phyloP scores from a whole-genome alignment of 2,888 invertebrate genomes.

The Lymantria dispar region DNA sequence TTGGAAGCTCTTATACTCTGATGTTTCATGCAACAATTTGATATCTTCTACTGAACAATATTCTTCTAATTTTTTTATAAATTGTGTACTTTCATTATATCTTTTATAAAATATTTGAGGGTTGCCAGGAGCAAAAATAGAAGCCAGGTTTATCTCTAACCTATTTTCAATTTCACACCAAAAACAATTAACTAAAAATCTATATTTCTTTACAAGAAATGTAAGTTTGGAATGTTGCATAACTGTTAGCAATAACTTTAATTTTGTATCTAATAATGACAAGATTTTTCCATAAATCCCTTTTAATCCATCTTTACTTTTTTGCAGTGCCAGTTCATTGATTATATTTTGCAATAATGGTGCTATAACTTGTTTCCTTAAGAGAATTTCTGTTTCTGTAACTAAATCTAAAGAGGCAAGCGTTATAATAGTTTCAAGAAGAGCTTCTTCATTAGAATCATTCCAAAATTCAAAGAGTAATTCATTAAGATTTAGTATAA shows the following conservation, averaged over 20 bases:
- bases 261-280: slow-evolving; percentile 86
- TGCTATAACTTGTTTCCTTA: slow-evolving; percentile 85
- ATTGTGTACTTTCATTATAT: slow-evolving; percentile 89
- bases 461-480: slow-evolving; percentile 81
- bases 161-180: slow-evolving; percentile 94
- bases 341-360: slow-evolving; percentile 88
- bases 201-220: slow-evolving; percentile 67
- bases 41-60: slow-evolving; percentile 83
- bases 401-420: slow-evolving; percentile 86
- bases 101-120: slow-evolving; percentile 93
- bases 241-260: slow-evolving; percentile 80
- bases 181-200: slow-evolving; percentile 89
- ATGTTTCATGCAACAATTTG: slow-evolving; percentile 83
- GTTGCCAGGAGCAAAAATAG: slow-evolving; percentile 96
- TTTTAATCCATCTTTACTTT: slow-evolving; percentile 84
- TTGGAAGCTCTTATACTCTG: slow-evolving; percentile 89
- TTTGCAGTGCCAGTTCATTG: slow-evolving; percentile 84
- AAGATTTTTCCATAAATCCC: slow-evolving; percentile 88
- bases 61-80: slow-evolving; percentile 87
- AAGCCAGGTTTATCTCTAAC: slow-evolving; percentile 89
- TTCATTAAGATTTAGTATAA: slow-evolving; percentile 63
- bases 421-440: slow-evolving; percentile 82
- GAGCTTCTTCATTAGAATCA: slow-evolving; percentile 76
- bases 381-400: slow-evolving; percentile 86
- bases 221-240: slow-evolving; percentile 76